A percentile compares a stretch with the other conserved stretches of the same genome.
Evolutionary conservation across 2,797 vertebrate species (phyloP).

Genomic region (Echiichthys vipera): DNA sequence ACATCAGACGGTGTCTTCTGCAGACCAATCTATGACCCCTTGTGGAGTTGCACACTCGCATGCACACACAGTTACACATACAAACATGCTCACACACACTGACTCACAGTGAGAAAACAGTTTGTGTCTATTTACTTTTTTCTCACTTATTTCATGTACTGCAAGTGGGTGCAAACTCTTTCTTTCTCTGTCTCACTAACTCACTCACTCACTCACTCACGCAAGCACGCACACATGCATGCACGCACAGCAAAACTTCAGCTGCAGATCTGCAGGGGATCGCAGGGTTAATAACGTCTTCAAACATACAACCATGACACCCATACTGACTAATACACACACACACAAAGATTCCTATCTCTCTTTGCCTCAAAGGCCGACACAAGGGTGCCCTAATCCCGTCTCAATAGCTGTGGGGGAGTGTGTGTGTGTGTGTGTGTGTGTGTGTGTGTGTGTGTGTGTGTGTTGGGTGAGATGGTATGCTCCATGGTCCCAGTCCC

Average conservation of each 20-base stretch:
- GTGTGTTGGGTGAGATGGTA: constrained; percentile 54
- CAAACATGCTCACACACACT: constrained; percentile 4
- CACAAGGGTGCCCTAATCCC: constrained; percentile 85
- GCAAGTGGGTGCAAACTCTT: constrained; percentile 21
- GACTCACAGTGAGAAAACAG: constrained; percentile 23
- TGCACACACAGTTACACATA: constrained; percentile 12
- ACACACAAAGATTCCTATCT: constrained; percentile 82
- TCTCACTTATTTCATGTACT: constrained; percentile 59
- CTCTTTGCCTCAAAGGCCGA: constrained; percentile 79
- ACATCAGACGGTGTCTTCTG: constrained; percentile 79
- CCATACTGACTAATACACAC: constrained; percentile 63
- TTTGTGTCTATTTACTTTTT: constrained; percentile 36
- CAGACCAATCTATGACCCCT: constrained; percentile 71
- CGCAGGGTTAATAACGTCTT: constrained; percentile 85
- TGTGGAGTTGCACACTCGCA: constrained; percentile 35
- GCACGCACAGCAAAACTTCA: constrained; percentile 49
- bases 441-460: constrained; percentile 38
- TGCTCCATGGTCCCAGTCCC: constrained; percentile 47
- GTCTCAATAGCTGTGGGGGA: constrained; percentile 72
- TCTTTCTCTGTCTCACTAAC: neutral
- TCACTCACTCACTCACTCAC: constrained; percentile 25
- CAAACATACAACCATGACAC: constrained; percentile 82
- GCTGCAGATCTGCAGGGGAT: constrained; percentile 70
- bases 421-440: constrained; percentile 38
- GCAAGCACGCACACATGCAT: constrained; percentile 23